Percentiles rank a stretch among this genome's conserved stretches.
Evolutionary conservation across 30 jellyfish, hydroid and myxozoan genomes (phyloP).

Genomic region (Aurelia sp.): DNA sequence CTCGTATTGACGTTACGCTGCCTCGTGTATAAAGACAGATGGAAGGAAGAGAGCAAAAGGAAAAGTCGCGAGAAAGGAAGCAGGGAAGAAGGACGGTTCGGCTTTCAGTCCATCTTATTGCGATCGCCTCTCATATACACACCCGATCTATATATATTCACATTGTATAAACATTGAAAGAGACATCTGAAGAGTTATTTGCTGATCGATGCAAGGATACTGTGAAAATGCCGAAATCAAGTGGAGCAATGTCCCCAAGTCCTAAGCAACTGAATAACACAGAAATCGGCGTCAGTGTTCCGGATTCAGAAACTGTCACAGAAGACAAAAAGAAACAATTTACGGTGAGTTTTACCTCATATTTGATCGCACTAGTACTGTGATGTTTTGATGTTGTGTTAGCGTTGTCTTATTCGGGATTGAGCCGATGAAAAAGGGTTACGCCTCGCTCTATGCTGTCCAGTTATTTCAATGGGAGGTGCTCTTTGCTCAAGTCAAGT

Average conservation of each 20-base stretch:
- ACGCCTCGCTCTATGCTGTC: not conserved
- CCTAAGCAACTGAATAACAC: constrained; percentile 38
- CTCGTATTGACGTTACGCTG: not conserved
- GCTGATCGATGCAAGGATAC: not conserved
- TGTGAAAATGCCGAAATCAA: constrained; percentile 57
- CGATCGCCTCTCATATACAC: not conserved
- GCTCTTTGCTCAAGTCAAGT: too few relatives aligned
- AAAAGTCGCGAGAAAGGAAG: not conserved
- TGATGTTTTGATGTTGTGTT: not conserved
- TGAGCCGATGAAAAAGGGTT: constrained; percentile 11
- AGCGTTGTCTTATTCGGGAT: too few relatives aligned
- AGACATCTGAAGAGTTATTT: not conserved
- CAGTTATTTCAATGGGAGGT: not conserved
- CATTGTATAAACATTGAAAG: too few relatives aligned
- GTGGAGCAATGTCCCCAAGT: constrained; percentile 34
- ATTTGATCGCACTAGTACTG: not conserved
- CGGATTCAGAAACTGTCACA: constrained; percentile 88
- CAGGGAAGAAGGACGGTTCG: not conserved
- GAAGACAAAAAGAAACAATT: constrained; percentile 85
- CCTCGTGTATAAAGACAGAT: constrained; percentile 4
- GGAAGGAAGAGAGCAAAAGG: not conserved
- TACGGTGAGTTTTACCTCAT: constrained; percentile 65
- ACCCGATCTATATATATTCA: not conserved
- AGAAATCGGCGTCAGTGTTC: constrained; percentile 95
- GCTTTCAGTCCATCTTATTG: not conserved